Evolutionary conservation across 2,797 vertebrate species (phyloP).

Genomic region (Poliocrania exsul): DNA sequence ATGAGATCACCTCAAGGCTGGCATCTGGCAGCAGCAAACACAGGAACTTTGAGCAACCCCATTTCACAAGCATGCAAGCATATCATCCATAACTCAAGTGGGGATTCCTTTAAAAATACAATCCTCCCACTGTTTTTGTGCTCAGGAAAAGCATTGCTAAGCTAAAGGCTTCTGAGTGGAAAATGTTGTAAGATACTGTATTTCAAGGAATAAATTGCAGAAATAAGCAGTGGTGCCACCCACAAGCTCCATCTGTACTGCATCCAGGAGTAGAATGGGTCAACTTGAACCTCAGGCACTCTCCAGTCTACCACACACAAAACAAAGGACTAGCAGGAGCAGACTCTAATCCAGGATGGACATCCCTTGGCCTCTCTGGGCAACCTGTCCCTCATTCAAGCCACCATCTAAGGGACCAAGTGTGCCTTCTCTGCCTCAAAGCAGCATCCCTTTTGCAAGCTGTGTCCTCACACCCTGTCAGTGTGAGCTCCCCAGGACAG

Average conservation of each 20-base stretch:
- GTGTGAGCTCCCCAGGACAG: neutral
- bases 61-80: neutral
- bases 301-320: neutral
- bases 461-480: neutral
- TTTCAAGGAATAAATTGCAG: conserved; percentile 51
- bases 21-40: neutral
- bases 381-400: neutral
- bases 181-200: conserved; percentile 36
- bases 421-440: neutral
- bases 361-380: neutral
- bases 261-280: neutral
- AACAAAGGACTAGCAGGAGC: neutral
- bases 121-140: neutral
- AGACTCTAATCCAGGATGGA: neutral
- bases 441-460: neutral
- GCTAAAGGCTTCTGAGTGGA: neutral
- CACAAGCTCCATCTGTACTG: neutral
- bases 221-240: neutral
- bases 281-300: neutral
- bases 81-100: neutral
- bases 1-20: neutral
- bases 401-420: accelerated
- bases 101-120: neutral
- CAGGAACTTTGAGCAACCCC: neutral
- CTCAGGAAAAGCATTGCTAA: neutral